Conservation (phyloP, 2,797 vertebrate genomes). For the Mastacembelus armatus region DNA sequence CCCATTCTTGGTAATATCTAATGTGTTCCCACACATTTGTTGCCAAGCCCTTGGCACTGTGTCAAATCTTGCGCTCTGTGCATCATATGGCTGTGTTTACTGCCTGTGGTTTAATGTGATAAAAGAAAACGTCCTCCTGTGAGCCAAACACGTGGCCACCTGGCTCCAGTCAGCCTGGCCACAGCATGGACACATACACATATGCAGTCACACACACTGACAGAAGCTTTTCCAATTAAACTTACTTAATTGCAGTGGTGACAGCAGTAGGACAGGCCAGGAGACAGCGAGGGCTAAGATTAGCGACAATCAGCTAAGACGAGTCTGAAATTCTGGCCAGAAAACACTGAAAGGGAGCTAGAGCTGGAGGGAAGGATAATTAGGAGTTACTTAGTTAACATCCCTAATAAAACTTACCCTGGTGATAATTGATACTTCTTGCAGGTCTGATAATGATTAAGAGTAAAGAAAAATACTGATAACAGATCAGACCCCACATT, state of each 20-base stretch:
- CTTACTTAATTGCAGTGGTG: constrained; percentile 67
- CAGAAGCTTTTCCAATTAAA: constrained; percentile 72
- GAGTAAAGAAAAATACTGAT: constrained; percentile 29
- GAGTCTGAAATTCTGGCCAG: constrained; percentile 65
- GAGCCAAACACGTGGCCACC: constrained; percentile 74
- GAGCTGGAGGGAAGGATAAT: constrained; percentile 45
- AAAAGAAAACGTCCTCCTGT: constrained; percentile 56
- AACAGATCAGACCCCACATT: constrained; percentile 31
- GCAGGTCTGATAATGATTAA: constrained; percentile 57
- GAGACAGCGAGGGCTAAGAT: constrained; percentile 56
- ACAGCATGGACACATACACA: constrained; percentile 38
- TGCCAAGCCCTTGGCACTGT: constrained; percentile 49
- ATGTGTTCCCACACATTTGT: constrained; percentile 33
- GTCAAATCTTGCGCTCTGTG: constrained; percentile 39
- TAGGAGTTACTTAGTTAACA: constrained; percentile 64
- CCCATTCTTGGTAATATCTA: constrained; percentile 43
- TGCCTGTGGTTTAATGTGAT: constrained; percentile 61
- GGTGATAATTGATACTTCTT: constrained; percentile 53
- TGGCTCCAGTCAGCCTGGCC: constrained; percentile 74
- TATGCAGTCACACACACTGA: constrained; percentile 48
- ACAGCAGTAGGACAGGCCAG: constrained; percentile 62
- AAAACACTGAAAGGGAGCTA: constrained; percentile 24
- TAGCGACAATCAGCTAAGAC: constrained; percentile 55
- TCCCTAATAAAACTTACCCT: constrained; percentile 49
- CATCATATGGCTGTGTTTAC: constrained; percentile 65